Conservation (phyloP, 2,797 vertebrate genomes). For the Xyrichtys novacula region DNA sequence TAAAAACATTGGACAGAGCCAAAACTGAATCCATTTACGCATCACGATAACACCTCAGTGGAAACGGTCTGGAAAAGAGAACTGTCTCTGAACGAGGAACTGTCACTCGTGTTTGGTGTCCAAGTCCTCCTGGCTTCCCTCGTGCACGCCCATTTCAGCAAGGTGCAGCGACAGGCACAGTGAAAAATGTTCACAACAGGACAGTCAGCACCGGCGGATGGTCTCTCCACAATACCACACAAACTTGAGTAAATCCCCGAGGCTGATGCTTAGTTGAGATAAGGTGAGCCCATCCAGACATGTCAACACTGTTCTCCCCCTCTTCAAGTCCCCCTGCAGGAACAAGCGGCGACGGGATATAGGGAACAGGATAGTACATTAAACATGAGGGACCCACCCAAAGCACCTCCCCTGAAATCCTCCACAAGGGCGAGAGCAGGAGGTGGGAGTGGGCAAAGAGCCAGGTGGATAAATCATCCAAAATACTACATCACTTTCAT, state of each 20-base stretch:
- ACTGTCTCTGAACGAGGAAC: conserved; percentile 29
- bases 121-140: conserved; percentile 34
- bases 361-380: conserved; percentile 66
- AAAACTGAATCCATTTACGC: conserved; percentile 53
- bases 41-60: conserved; percentile 26
- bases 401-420: conserved; percentile 76
- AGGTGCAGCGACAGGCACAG: conserved; percentile 56
- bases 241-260: conserved; percentile 49
- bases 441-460: conserved; percentile 57
- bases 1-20: conserved; percentile 26
- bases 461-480: conserved; percentile 44
- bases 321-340: conserved; percentile 43
- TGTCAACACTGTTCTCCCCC: conserved; percentile 17
- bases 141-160: conserved; percentile 64
- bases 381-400: conserved; percentile 80
- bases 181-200: conserved; percentile 42
- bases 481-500: conserved; percentile 14
- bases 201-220: conserved; percentile 29
- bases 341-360: conserved; percentile 57
- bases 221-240: background rate
- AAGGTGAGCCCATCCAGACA: conserved; percentile 18
- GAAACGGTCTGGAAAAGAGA: conserved; percentile 6
- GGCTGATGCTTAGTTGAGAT: conserved; percentile 23
- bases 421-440: conserved; percentile 42
- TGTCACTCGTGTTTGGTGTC: conserved; percentile 42